phyloP scores from a whole-genome alignment of 2,113 vertebrate species.

The Pseudorasbora parva region DNA sequence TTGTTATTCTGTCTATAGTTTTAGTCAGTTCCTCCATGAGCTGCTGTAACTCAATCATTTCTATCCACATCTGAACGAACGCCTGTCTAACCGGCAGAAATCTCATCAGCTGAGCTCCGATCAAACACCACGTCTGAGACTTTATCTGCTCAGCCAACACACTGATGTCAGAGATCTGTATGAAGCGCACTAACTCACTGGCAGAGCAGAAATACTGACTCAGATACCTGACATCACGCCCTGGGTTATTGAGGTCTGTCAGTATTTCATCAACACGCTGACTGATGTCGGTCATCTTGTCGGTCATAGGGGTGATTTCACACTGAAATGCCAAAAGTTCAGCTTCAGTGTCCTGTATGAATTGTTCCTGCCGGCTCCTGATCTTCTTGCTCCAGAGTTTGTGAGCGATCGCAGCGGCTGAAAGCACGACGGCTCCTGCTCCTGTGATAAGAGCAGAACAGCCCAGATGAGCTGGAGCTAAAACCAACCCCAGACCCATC shows the following conservation, averaged over 20 bases:
- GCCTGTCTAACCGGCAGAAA: neutral
- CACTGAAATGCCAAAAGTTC: neutral
- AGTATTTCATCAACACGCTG: neutral
- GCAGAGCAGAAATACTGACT: neutral
- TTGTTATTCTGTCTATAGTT: neutral
- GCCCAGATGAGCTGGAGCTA: neutral
- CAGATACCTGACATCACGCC: neutral
- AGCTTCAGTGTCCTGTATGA: neutral
- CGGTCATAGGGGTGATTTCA: neutral
- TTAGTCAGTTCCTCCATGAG: neutral
- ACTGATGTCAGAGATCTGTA: neutral
- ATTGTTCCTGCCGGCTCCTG: neutral
- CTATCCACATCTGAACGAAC: neutral
- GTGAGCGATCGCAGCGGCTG: neutral
- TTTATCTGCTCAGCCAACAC: neutral
- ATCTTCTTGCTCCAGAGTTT: neutral
- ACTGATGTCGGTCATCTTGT: neutral
- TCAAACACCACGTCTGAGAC: neutral
- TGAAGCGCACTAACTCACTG: neutral
- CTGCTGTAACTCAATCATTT: neutral
- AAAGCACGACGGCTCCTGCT: neutral
- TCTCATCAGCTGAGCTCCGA: neutral
- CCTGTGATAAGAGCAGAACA: neutral
- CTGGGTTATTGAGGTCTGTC: neutral
- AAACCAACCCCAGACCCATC: slow-evolving; percentile 2